These are phyloP conservation scores for Imbricaverruca yamaguchii DNA, from an alignment of 2,888 invertebrate species.

Conservation along the genomic window DNA sequence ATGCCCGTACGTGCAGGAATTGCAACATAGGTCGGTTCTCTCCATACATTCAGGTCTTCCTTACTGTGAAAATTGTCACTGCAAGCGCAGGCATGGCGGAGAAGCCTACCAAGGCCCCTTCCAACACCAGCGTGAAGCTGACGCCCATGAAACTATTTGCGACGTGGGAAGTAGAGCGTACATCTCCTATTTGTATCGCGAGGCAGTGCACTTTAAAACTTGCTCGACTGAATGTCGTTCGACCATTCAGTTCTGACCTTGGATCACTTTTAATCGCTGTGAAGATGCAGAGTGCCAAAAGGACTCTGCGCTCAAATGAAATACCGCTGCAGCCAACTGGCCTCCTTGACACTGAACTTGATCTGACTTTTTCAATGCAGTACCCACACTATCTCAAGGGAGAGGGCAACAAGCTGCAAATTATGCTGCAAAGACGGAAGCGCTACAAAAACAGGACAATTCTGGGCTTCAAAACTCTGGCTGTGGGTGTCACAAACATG, in stretches of 20 bases:
- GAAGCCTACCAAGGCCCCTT: constrained; percentile 26
- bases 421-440: constrained; percentile 91
- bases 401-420: constrained; percentile 90
- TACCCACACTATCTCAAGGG: constrained; percentile 98
- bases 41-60: not conserved
- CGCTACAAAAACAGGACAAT: constrained; percentile 98
- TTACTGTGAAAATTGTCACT: not conserved
- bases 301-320: constrained; percentile 92
- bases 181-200: constrained; percentile 57
- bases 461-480: constrained; percentile 94
- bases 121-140: constrained; percentile 54
- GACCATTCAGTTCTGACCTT: constrained; percentile 68
- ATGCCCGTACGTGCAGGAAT: too few species aligned
- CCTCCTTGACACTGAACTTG: constrained; percentile 80
- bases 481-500: constrained; percentile 92
- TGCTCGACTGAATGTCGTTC: constrained; percentile 70
- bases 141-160: constrained; percentile 99
- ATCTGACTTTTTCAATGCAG: constrained; percentile 87
- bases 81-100: constrained; percentile 28
- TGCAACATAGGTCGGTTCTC: too few species aligned
- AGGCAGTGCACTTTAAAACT: constrained; percentile 40
- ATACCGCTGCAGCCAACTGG: constrained; percentile 72
- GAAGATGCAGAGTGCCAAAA: constrained; percentile 89
- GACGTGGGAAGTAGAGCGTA: constrained; percentile 98
- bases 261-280: constrained; percentile 83